Evolutionary conservation across 1,140 invertebrate genomes (phyloP).

Genomic region (Listronotus bonariensis): DNA sequence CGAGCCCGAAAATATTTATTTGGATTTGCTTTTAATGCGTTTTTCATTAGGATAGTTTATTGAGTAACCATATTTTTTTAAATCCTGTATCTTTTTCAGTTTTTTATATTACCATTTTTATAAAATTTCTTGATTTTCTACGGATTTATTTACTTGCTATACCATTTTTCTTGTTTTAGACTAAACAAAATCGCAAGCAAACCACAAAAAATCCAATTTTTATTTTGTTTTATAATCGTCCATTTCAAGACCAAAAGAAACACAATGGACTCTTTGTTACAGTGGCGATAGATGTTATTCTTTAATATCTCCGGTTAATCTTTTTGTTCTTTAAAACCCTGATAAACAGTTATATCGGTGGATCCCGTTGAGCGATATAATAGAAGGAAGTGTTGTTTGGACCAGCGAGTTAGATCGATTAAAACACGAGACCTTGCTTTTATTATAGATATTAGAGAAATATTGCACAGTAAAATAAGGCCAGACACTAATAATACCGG

Average conservation of each 20-base stretch:
- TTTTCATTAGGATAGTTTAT: no score
- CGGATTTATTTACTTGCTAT: no score
- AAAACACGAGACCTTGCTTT: constrained; percentile 2
- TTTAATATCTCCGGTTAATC: constrained; percentile 6
- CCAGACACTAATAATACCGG: no score
- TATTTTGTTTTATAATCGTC: constrained; percentile 1
- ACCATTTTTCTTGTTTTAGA: no score
- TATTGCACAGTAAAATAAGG: background rate
- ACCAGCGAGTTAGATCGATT: constrained; percentile 17
- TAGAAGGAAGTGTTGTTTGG: constrained; percentile 18
- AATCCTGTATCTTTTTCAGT: no score
- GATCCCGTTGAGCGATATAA: constrained; percentile 13
- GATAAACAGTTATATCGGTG: constrained; percentile 19
- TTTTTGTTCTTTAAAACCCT: constrained; percentile 9
- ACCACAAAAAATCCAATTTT: background rate
- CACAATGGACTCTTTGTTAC: constrained; percentile 19
- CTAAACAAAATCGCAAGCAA: background rate
- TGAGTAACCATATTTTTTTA: no score
- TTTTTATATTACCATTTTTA: no score
- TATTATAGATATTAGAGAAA: background rate
- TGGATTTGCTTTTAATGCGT: no score
- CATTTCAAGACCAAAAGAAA: constrained; percentile 5
- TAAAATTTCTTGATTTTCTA: no score
- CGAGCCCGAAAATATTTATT: no score
- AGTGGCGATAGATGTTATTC: constrained; percentile 21